These are phyloP conservation scores for Augiades crinisus DNA, from an alignment of 2,888 invertebrate genomes.

Conservation along the genomic window DNA sequence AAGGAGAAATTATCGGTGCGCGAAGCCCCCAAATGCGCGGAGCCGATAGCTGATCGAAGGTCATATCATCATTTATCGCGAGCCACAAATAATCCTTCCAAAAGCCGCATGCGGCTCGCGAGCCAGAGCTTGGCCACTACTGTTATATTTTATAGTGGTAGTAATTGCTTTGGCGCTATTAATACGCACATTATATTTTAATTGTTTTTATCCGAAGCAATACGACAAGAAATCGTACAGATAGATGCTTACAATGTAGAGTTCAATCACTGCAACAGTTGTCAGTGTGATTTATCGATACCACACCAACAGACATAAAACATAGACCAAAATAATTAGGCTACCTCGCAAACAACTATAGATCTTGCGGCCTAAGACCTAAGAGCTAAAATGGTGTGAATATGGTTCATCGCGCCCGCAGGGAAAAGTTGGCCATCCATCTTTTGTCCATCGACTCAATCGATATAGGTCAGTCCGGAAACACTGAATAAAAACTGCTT, in stretches of 20 bases:
- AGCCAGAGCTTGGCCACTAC: too few species aligned
- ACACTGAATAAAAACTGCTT: conserved; percentile 43
- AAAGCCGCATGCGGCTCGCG: too few species aligned
- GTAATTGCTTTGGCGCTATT: too few species aligned
- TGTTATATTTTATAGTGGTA: too few species aligned
- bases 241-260: neutral
- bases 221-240: neutral
- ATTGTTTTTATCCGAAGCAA: neutral
- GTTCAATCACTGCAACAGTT: conserved; percentile 34
- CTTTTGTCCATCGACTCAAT: conserved; percentile 58
- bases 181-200: too few species aligned
- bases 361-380: conserved; percentile 29
- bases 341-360: conserved; percentile 5
- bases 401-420: conserved; percentile 5
- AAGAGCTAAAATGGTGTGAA: conserved; percentile 25
- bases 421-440: conserved; percentile 46
- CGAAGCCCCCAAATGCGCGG: too few species aligned
- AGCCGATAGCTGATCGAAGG: too few species aligned
- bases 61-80: too few species aligned
- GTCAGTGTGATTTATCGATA: conserved; percentile 40
- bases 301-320: conserved; percentile 35
- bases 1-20: too few species aligned
- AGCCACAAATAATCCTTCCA: too few species aligned
- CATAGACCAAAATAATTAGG: conserved; percentile 35
- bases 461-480: conserved; percentile 64